Evolutionary conservation across 1,140 invertebrate genomes (phyloP), one percentile per base, ranked within the genome.

Genomic region (Xylocopa sonorina): DNA sequence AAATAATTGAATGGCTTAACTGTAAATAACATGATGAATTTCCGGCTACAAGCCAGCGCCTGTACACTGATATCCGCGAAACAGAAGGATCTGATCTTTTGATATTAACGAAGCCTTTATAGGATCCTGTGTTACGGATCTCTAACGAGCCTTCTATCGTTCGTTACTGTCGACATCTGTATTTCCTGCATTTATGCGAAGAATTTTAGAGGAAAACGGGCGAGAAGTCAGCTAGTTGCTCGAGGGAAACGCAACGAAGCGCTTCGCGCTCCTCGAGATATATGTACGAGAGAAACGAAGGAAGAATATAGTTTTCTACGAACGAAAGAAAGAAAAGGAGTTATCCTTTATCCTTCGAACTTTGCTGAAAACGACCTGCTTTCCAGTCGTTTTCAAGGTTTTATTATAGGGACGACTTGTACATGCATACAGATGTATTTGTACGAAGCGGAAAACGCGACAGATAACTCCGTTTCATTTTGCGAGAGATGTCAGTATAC

Each of bases 171-270:
- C 7, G 63, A 60, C 16, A 27, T 69, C 16, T 72, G 34, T 83
- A 50, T 74, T 62, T 69, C 50, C 41, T 83, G 82, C 82, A 74
- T 84, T 83, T 83, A 84, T 78, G 7, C 29, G 21, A 50, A 10
- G 29, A 67, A 48, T 32, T 46, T 32, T 50, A 0, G 1, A 21
- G 4, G 1, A 27, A 1, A 24, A n/a, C 2, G 21, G n/a, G 21
- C 60, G 34, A 68, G 29, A 21, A 51, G 29, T 32, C 24, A 41
- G 38, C 41, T 7, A 7, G 21, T 50, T 24, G 41, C 62, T n/a
- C 24, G 16, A 57, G 21, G 34, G 6, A 18, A n/a, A 29, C 18
- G 24, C 62, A 51, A 71, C 24, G 58, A 58, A 41, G 16, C 29
- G n/a, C 55, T 27, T 75, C 51, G 50, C 55, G 29, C 38, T 58